These are phyloP conservation scores for Neoitamus cyanurus DNA, from an alignment of 2,888 invertebrate genomes.

Conservation along the genomic window DNA sequence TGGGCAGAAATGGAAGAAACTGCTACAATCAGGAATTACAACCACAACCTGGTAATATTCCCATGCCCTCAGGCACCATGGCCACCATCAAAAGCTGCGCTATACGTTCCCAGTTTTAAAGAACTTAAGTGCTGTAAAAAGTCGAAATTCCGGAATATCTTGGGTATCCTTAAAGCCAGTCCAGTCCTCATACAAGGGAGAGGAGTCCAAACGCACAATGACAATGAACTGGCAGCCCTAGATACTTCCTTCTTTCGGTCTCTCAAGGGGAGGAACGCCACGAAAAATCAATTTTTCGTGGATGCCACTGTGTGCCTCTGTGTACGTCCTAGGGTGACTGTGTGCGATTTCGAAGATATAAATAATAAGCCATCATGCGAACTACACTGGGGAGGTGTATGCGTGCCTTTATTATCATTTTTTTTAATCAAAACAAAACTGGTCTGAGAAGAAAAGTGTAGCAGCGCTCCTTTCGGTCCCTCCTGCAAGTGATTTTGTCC, in stretches of 20 bases:
- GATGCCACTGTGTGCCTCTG: background rate
- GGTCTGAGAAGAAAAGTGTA: background rate
- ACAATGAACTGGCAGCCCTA: constrained; percentile 46
- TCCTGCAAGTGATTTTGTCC: background rate
- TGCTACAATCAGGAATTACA: background rate
- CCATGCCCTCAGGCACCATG: background rate
- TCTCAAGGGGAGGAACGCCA: background rate
- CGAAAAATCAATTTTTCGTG: constrained; percentile 39
- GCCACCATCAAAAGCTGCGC: background rate
- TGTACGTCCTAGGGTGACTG: too few species aligned
- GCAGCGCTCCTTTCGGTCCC: background rate
- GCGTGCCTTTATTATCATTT: background rate
- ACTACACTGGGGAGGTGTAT: background rate
- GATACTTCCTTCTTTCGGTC: constrained; percentile 10
- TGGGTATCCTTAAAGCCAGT: background rate
- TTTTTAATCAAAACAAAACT: constrained; percentile 21
- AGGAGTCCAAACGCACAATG: background rate
- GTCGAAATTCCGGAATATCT: background rate
- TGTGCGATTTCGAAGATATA: background rate
- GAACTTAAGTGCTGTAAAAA: background rate
- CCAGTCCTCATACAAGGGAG: background rate
- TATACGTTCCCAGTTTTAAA: too few species aligned
- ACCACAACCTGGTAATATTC: background rate
- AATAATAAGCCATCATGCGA: background rate
- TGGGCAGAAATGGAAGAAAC: background rate